Evolutionary conservation across 1,140 invertebrate genomes (phyloP).

Genomic region (Zaprionus gabonicus): DNA sequence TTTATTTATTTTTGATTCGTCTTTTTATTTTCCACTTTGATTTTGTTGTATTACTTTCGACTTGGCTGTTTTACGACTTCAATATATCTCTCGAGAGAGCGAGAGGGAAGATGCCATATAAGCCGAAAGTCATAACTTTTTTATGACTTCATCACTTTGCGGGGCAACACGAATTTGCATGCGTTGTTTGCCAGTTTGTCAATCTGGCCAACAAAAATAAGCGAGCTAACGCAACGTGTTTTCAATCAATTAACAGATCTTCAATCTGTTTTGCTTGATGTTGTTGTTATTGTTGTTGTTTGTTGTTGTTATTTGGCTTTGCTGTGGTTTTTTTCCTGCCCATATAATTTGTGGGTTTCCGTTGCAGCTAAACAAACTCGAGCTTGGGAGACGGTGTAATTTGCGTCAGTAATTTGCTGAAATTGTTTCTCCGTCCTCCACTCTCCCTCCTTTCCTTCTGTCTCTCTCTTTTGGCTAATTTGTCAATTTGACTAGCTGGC

Average conservation of each 20-base stretch:
- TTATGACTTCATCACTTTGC: slow-evolving; percentile 75
- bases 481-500: slow-evolving; percentile 64
- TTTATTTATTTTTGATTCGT: slow-evolving; percentile 17
- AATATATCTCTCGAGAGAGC: slow-evolving; percentile 26
- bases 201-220: slow-evolving; percentile 29
- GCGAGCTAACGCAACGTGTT: slow-evolving; percentile 56
- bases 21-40: slow-evolving; percentile 41
- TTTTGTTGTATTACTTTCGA: slow-evolving; percentile 37
- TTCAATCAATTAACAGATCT: slow-evolving; percentile 69
- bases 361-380: slow-evolving; percentile 42
- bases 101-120: slow-evolving; percentile 5
- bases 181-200: slow-evolving; percentile 41
- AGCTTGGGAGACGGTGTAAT: slow-evolving; percentile 50
- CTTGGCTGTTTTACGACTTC: slow-evolving; percentile 29
- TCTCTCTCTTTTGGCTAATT: slow-evolving; percentile 55
- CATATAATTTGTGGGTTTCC: slow-evolving; percentile 5
- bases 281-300: slow-evolving; percentile 30
- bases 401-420: slow-evolving; percentile 66
- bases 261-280: slow-evolving; percentile 31
- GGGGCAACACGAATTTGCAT: slow-evolving; percentile 58
- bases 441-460: neutral
- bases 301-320: slow-evolving; percentile 27
- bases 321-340: slow-evolving; percentile 11
- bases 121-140: slow-evolving; percentile 67
- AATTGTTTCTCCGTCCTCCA: slow-evolving; percentile 54